A percentile compares a stretch with the other conserved stretches of the same genome.
Evolutionary conservation across 1,140 invertebrate genomes (phyloP).

Genomic region (Druon quercuslanigerum): DNA sequence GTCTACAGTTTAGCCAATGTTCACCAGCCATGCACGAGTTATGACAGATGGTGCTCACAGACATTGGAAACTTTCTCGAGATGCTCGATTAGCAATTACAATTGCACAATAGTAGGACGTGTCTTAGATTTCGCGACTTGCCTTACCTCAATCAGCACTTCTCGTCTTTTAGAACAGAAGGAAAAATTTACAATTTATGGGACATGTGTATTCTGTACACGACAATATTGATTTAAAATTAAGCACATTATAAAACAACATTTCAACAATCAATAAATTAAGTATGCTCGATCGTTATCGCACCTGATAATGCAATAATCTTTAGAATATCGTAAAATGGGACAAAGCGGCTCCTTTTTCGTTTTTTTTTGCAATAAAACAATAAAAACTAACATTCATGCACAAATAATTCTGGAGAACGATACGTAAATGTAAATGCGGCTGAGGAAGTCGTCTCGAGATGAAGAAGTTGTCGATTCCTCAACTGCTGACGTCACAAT

Average conservation of each 20-base stretch:
- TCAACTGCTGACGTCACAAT: no score
- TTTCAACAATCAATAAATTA: neutral
- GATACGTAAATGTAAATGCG: no score
- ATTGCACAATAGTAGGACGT: conserved; percentile 62
- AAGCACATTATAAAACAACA: neutral
- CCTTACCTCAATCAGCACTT: conserved; percentile 25
- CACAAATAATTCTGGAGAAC: no score
- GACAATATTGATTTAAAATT: neutral
- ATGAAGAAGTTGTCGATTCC: no score
- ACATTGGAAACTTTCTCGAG: conserved; percentile 52
- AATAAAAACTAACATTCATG: no score
- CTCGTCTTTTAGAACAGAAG: conserved; percentile 21
- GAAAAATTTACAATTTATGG: neutral
- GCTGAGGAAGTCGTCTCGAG: no score
- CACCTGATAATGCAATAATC: no score
- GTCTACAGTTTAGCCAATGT: conserved; percentile 11
- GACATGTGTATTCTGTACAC: neutral
- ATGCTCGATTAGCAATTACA: conserved; percentile 58
- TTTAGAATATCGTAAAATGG: no score
- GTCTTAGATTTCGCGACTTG: conserved; percentile 46
- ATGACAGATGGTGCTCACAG: conserved; percentile 46
- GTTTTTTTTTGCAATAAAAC: no score
- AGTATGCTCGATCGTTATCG: no score
- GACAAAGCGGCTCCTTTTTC: no score
- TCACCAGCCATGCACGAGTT: conserved; percentile 37